Conservation (phyloP, 2,113 vertebrate species). For the Rhinogobius similis region DNA sequence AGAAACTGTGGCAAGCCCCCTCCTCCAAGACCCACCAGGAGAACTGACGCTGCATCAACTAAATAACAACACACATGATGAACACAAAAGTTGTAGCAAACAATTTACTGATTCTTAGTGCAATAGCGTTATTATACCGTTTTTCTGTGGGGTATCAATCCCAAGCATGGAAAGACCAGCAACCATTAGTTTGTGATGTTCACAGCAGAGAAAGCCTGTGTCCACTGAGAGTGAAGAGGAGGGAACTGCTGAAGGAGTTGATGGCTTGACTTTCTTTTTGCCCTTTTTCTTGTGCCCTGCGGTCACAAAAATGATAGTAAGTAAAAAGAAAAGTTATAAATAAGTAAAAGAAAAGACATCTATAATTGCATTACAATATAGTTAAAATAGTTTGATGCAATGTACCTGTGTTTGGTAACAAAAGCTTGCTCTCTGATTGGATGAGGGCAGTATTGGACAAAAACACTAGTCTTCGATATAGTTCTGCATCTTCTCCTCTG, state of each 20-base stretch:
- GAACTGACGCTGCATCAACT: conserved; percentile 78
- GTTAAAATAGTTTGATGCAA: background rate
- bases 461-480: conserved; percentile 91
- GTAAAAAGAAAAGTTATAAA: background rate
- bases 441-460: conserved; percentile 87
- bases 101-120: background rate
- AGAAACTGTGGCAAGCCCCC: conserved; percentile 93
- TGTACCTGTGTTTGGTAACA: conserved; percentile 58
- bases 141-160: conserved; percentile 49
- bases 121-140: conserved; percentile 46
- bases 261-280: conserved; percentile 81
- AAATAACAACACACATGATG: background rate
- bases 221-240: conserved; percentile 75
- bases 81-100: background rate
- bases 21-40: conserved; percentile 92
- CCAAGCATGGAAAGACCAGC: conserved; percentile 85
- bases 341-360: background rate
- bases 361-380: background rate
- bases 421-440: conserved; percentile 90
- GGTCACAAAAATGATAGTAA: background rate
- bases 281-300: conserved; percentile 85
- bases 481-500: conserved; percentile 82
- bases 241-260: conserved; percentile 19
- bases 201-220: conserved; percentile 90
- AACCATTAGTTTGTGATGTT: conserved; percentile 94